Base-by-base conservation (phyloP, 2,113 vertebrate genomes). In the Hirundichthys speculiger region DNA sequence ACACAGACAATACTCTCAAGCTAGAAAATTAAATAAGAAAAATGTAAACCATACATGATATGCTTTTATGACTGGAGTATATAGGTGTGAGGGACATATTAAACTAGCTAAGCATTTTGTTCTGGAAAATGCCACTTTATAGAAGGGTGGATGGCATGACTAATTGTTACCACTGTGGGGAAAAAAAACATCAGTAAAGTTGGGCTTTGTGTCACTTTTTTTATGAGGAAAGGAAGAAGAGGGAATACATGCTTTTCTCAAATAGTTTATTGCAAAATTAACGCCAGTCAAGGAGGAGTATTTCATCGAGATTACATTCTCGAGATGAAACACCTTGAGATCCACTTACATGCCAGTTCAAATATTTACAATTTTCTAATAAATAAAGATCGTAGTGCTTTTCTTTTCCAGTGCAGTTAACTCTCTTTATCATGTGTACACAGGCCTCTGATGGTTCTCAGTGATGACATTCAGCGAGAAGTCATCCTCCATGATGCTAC, bases 161-260 rank as follows among this genome's bases (percentile, higher is more conserved):
- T 86, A 80, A 86, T 65, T 86, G 79, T 89, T 84, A 88, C 62
- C 75, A 86, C 62, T 77, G 57, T 75, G 64, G 39, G 67, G 67
- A 68, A 62, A 83, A 87, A 79, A 71, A 83, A 78, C n/a, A n/a
- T n/a, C n/a, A 73, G 73, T 83, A 82, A 82, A n/a, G n/a, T n/a
- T 70, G 83, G 75, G 75, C 75, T 79, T 83, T 82, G 71, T 75
- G 73, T 86, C 86, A 74, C 74, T 80, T 75, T 19, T 84, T 65
- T 78, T 67, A 72, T 70, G 75, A 76, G 60, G 50, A 55, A 48
- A 34, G 52, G 50, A 58, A 75, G 65, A 71, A 70, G 51, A 59
- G 39, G 43, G 41, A 62, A 47, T 56, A 57, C 73, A 39, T 49
- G 70, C 66, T 34, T 56, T 69, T 58, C 22, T 75, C 14, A 30